Conservation (phyloP, 2,113 vertebrate genomes). For the Hypomesus transpacificus region DNA sequence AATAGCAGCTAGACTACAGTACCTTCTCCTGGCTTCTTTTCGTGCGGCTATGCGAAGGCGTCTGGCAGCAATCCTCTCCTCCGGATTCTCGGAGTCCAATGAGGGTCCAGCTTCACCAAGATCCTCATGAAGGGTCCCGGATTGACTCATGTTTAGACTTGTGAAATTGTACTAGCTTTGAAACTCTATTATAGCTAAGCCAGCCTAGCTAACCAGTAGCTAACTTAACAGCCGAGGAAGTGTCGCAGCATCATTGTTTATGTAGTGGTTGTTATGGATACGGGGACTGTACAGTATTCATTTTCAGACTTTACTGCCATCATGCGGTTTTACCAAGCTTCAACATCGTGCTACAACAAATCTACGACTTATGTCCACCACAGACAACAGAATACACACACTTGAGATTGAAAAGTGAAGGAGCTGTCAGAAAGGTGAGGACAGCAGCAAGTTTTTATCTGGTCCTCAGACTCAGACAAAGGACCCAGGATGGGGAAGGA, state of each 20-base stretch:
- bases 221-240: neutral
- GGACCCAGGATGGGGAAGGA: no score
- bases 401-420: no score
- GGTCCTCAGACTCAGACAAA: no score
- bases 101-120: constrained; percentile 28
- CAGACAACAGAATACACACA: no score
- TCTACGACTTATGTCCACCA: no score
- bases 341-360: no score
- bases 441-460: no score
- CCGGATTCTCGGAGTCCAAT: constrained; percentile 35
- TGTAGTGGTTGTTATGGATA: neutral
- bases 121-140: neutral
- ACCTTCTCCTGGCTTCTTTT: constrained; percentile 67
- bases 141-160: constrained; percentile 35
- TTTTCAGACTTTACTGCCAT: neutral
- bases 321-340: neutral
- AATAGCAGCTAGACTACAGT: neutral
- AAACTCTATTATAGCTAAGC: neutral
- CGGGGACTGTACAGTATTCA: neutral
- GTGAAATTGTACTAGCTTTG: neutral
- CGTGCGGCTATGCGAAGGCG: constrained; percentile 66
- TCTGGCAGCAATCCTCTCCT: constrained; percentile 73
- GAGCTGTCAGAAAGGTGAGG: no score
- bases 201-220: neutral
- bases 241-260: neutral